Base-by-base conservation (phyloP, 2,888 invertebrate species). In the Caenorhabditis virilis region DNA sequence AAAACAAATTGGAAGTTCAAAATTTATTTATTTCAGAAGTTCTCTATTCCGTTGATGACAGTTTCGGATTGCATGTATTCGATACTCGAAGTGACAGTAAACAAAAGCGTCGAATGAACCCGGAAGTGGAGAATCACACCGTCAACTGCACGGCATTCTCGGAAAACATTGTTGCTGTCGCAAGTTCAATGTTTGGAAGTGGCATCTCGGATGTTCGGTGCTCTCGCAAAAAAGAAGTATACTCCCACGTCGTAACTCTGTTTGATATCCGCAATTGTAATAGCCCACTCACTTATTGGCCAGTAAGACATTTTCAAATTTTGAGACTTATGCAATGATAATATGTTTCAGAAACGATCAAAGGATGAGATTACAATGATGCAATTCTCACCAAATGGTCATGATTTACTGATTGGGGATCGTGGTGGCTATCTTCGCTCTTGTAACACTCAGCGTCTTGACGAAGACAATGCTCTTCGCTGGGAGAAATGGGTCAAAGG, bases 81-180 rank as follows among this genome's bases (percentile, higher is more conserved):
- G 72, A 72, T 38, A 18, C 55, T 2, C 54, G 72, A 16, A 27
- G 61, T 5, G 52, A 53, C n/a, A 38, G 52, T 1, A 69, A 67
- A 45, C 66, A 64, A 33, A 72, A 72, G 48, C 30, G 42, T 1
- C 58, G 72, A 27, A 42, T 72, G 48, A 72, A 72, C 38, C 69
- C 72, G 4, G 66, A 61, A 9, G 64, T 54, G 9, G 72, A 72
- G 39, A 72, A 67, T 30, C 72, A 72, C 45, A 38, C 38, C 7
- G 66, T 69, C 2, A 45, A 45, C 2, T 63, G 60, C 53, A 58
- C 69, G 2, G 69, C 69, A 3, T 13, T 64, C 11, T 57, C 60
- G 2, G 50, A 51, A 25, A 52, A 57, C 15, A 38, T 51, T 13
- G 22, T 72, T 1, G 72, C 72, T 7, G 49, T 72, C 5, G 65